A percentile compares a stretch with the other conserved stretches of the same genome.
Evolutionary conservation across 2,888 invertebrate genomes (phyloP).

Genomic region (Pammene aurita): DNA sequence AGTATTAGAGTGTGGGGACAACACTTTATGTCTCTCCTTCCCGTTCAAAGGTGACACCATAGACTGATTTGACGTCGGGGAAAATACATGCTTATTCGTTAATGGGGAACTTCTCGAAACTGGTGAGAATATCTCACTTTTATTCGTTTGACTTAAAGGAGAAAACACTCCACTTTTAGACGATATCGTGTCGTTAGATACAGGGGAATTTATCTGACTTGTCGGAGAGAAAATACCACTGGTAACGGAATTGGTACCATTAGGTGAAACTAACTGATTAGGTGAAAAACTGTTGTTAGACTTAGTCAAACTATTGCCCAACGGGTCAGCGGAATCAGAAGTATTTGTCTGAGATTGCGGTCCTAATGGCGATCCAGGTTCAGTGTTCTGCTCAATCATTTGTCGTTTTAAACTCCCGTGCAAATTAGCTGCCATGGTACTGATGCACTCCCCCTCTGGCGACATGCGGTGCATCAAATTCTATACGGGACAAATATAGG

Average conservation of each 20-base stretch:
- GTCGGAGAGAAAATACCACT: constrained; percentile 82
- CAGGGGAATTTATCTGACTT: constrained; percentile 81
- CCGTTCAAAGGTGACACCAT: constrained; percentile 72
- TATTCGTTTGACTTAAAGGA: constrained; percentile 79
- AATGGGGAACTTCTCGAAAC: constrained; percentile 77
- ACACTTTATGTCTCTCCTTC: constrained; percentile 72
- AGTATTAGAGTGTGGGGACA: constrained; percentile 78
- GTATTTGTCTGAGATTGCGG: constrained; percentile 72
- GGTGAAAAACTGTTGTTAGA: constrained; percentile 68
- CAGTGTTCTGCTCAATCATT: constrained; percentile 76
- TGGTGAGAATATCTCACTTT: constrained; percentile 78
- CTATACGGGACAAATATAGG: constrained; percentile 79
- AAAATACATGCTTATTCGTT: constrained; percentile 76
- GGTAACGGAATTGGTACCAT: constrained; percentile 79
- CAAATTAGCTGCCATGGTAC: constrained; percentile 85
- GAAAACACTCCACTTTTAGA: constrained; percentile 81
- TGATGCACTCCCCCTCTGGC: constrained; percentile 86
- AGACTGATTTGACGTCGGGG: constrained; percentile 77
- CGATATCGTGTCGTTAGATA: constrained; percentile 80
- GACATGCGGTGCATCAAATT: constrained; percentile 88
- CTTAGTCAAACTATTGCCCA: constrained; percentile 72
- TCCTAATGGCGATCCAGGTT: constrained; percentile 73
- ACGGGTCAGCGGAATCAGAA: constrained; percentile 70
- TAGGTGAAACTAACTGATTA: constrained; percentile 78
- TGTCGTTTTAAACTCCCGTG: constrained; percentile 86